phyloP scores from a whole-genome alignment of 2,888 invertebrate species.

The Ditylenchus weischeri region DNA sequence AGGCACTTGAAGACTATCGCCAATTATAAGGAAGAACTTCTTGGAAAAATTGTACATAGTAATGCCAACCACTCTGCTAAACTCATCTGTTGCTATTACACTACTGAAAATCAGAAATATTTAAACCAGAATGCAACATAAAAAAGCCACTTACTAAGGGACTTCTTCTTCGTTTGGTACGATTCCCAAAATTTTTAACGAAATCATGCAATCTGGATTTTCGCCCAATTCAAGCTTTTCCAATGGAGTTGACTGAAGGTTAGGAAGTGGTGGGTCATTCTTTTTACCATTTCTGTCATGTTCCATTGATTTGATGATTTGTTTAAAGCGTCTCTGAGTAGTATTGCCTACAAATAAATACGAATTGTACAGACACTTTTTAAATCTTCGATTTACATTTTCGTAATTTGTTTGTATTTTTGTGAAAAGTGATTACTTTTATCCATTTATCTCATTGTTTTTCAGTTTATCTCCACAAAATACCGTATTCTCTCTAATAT shows the following conservation, averaged over 20 bases:
- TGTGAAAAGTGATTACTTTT: too few relatives aligned
- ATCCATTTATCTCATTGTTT: too few relatives aligned
- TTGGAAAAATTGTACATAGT: constrained; percentile 24
- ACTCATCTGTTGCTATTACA: constrained; percentile 1
- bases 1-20: constrained; percentile 19
- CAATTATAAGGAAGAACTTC: constrained; percentile 18
- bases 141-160: constrained; percentile 1
- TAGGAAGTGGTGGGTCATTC: neutral
- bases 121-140: too few relatives aligned
- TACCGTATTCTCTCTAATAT: too few relatives aligned
- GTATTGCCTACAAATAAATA: neutral
- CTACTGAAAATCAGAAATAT: constrained; percentile 3
- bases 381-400: too few relatives aligned
- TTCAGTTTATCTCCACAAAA: too few relatives aligned
- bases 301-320: neutral
- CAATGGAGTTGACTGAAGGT: neutral
- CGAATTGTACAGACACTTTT: too few relatives aligned
- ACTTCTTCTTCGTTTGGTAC: constrained; percentile 4
- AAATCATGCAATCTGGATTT: neutral
- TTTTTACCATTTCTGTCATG: neutral
- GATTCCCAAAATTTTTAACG: neutral
- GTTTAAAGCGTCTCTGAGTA: neutral
- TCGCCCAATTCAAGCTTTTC: neutral
- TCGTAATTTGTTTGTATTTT: too few relatives aligned
- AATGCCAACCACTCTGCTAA: constrained; percentile 9